A percentile compares a stretch with the other conserved stretches of the same genome.
These are phyloP conservation scores for Drosophila trapezifrons DNA, from an alignment of 1,140 invertebrate species.

Conservation along the genomic window DNA sequence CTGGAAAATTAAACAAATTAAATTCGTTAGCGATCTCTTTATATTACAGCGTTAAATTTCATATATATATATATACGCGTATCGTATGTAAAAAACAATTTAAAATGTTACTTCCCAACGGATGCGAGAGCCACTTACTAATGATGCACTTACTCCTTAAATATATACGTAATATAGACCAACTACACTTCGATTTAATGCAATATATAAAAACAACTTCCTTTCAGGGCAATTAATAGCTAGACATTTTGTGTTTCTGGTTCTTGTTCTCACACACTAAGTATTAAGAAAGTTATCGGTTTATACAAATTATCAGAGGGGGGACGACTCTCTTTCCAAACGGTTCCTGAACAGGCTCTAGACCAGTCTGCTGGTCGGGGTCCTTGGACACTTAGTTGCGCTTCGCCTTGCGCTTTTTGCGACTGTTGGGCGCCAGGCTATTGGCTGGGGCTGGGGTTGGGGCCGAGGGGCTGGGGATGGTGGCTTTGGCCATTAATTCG, in stretches of 20 bases:
- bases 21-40: constrained; percentile 75
- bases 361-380: constrained; percentile 7
- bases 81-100: constrained; percentile 69
- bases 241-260: constrained; percentile 45
- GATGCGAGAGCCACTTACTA: constrained; percentile 65
- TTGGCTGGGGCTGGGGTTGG: constrained; percentile 15
- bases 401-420: constrained; percentile 77
- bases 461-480: constrained; percentile 9
- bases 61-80: constrained; percentile 43
- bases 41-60: constrained; percentile 72
- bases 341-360: constrained; percentile 7
- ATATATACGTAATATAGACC: constrained; percentile 59
- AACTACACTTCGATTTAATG: constrained; percentile 63
- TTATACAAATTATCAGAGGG: constrained; percentile 66
- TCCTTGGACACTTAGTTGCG: constrained; percentile 55
- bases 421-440: constrained; percentile 47
- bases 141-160: constrained; percentile 57
- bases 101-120: constrained; percentile 72
- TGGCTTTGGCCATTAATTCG: constrained; percentile 22
- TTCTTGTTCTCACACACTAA: constrained; percentile 15
- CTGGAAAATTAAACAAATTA: constrained; percentile 68
- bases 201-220: constrained; percentile 76
- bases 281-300: constrained; percentile 47
- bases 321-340: constrained; percentile 19
- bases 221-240: constrained; percentile 69